Percentiles rank a stretch among this genome's conserved stretches.
These are phyloP conservation scores for Heliocidaris erythrogramma DNA, from an alignment of 35 echinoderm and acorn worm species.

Conservation along the genomic window DNA sequence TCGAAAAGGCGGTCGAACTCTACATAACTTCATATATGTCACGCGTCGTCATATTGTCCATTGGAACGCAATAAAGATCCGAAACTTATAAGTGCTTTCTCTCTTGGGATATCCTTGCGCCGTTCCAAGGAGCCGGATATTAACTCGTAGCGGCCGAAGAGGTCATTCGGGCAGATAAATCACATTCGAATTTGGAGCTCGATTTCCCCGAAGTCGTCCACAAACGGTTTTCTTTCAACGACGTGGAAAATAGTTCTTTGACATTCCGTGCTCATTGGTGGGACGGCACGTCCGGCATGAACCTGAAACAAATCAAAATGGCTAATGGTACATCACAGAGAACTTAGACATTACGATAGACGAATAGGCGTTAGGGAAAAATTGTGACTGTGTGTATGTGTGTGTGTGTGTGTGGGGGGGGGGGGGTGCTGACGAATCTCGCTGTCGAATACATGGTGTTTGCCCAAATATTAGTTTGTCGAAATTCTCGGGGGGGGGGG, in stretches of 20 bases:
- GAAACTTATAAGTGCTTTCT: background rate
- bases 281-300: too few species aligned
- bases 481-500: too few species aligned
- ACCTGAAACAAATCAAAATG: too few species aligned
- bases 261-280: background rate
- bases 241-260: conserved; percentile 1
- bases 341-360: too few species aligned
- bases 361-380: too few species aligned
- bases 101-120: background rate
- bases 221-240: background rate
- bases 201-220: background rate
- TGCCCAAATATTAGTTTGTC: too few species aligned
- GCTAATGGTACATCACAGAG: too few species aligned
- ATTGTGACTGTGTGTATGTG: too few species aligned
- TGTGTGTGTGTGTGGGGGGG: too few species aligned
- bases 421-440: too few species aligned
- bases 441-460: too few species aligned
- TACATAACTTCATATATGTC: background rate
- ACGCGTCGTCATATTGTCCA: background rate
- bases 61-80: background rate
- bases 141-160: background rate
- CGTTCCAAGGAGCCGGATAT: background rate
- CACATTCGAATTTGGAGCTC: background rate
- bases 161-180: conserved; percentile 1
- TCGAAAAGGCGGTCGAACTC: background rate